These are phyloP conservation scores for Drosophila nigricruria DNA, from an alignment of 2,888 invertebrate species.

Conservation along the genomic window DNA sequence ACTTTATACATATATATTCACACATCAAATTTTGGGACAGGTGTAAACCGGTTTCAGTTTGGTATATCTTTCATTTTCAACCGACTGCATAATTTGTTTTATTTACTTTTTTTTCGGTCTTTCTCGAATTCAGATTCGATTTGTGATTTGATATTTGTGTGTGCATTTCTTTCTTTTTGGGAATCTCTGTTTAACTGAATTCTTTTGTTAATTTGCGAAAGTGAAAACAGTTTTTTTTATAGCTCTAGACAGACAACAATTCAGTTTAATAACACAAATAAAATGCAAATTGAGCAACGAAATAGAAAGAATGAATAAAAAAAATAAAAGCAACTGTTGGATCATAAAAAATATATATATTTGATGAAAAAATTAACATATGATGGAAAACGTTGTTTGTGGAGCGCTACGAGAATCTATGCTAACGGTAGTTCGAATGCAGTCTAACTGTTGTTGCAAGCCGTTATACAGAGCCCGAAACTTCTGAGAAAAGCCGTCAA, in stretches of 20 bases:
- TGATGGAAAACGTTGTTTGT: slow-evolving; percentile 34
- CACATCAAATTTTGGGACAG: slow-evolving; percentile 37
- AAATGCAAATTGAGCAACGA: slow-evolving; percentile 51
- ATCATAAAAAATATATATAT: slow-evolving; percentile 35
- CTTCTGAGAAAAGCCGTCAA: slow-evolving; percentile 36
- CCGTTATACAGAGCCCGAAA: slow-evolving; percentile 20
- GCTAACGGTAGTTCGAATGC: slow-evolving; percentile 64
- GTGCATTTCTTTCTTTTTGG: slow-evolving; percentile 38
- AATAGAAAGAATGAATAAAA: slow-evolving; percentile 8
- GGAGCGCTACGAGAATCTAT: slow-evolving; percentile 29
- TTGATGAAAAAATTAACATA: slow-evolving; percentile 45
- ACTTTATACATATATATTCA: background rate
- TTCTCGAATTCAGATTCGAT: slow-evolving; percentile 12
- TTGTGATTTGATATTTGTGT: slow-evolving; percentile 28
- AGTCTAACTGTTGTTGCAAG: slow-evolving; percentile 63
- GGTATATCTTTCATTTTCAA: slow-evolving; percentile 21
- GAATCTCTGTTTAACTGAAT: slow-evolving; percentile 26
- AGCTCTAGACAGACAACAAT: slow-evolving; percentile 18
- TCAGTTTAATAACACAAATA: slow-evolving; percentile 46
- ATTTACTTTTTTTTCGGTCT: background rate
- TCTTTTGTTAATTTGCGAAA: slow-evolving; percentile 72
- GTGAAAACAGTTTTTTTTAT: slow-evolving; percentile 68
- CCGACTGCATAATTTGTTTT: slow-evolving; percentile 45
- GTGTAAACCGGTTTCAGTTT: slow-evolving; percentile 65
- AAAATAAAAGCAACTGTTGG: slow-evolving; percentile 37